Conservation (phyloP, 2,888 invertebrate genomes). For the Pyrochroa serraticornis region DNA sequence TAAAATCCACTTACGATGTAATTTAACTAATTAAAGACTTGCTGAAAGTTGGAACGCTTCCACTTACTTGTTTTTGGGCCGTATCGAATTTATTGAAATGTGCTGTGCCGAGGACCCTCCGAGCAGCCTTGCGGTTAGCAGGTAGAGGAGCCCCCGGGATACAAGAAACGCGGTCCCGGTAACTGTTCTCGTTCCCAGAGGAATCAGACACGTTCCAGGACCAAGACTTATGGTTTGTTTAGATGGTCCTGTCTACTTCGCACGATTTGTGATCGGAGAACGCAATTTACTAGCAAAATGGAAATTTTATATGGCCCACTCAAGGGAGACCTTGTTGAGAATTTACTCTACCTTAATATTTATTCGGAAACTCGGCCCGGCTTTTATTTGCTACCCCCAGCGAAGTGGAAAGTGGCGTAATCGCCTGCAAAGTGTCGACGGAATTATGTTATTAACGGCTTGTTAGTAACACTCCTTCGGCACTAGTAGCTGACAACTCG, state of each 20-base stretch:
- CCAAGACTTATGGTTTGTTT: conserved; percentile 50
- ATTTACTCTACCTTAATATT: background rate
- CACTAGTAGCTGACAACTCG: no score
- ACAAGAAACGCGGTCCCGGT: conserved; percentile 25
- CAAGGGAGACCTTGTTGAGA: conserved; percentile 12
- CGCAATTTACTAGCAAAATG: conserved; percentile 43
- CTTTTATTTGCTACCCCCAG: no score
- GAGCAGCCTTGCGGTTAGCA: conserved; percentile 17
- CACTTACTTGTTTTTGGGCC: no score
- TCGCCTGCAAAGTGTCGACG: no score
- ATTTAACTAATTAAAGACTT: no score
- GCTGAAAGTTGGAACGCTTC: no score
- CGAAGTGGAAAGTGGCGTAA: no score
- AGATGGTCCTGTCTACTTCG: conserved; percentile 47
- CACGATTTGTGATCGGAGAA: conserved; percentile 48
- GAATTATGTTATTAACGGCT: no score
- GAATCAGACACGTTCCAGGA: conserved; percentile 36
- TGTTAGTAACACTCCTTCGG: no score
- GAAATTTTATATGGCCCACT: conserved; percentile 41
- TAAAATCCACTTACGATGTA: no score
- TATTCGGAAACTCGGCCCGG: no score
- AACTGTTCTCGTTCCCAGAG: conserved; percentile 39
- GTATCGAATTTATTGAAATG: conserved; percentile 14
- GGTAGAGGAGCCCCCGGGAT: conserved; percentile 17
- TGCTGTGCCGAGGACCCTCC: conserved; percentile 1